phyloP scores from a whole-genome alignment of 2,797 vertebrate genomes.

The Capromys pilorides region DNA sequence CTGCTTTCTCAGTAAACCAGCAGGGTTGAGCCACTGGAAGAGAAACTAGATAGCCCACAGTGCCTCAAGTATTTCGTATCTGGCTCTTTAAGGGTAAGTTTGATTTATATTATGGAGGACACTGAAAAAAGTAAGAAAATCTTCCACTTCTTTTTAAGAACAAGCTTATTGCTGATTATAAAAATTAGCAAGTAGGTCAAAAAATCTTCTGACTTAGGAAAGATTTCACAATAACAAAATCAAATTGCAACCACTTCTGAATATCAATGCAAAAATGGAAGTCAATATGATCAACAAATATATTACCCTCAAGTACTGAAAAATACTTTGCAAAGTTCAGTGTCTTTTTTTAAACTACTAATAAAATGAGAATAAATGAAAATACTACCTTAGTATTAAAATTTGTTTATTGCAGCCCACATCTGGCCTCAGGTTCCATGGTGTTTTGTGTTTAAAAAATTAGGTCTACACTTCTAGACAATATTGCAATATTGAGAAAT shows the following conservation, averaged over 20 bases:
- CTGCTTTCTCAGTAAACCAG: background rate
- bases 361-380: conserved; percentile 18
- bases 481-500: background rate
- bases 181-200: background rate
- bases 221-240: background rate
- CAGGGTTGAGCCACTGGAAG: background rate
- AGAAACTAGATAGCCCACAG: background rate
- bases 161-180: background rate
- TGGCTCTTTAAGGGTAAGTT: background rate
- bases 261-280: background rate
- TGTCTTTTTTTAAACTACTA: background rate
- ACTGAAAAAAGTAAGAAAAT: background rate
- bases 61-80: background rate
- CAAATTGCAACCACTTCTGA: background rate
- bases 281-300: background rate
- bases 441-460: background rate
- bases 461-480: background rate
- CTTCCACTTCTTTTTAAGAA: background rate
- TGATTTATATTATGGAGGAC: background rate
- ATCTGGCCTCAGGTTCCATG: background rate
- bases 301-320: background rate
- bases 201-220: background rate
- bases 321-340: background rate
- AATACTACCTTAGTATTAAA: background rate
- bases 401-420: background rate